Evolutionary conservation across 2,113 vertebrate genomes (phyloP).

Genomic region (Chloebia gouldiae): DNA sequence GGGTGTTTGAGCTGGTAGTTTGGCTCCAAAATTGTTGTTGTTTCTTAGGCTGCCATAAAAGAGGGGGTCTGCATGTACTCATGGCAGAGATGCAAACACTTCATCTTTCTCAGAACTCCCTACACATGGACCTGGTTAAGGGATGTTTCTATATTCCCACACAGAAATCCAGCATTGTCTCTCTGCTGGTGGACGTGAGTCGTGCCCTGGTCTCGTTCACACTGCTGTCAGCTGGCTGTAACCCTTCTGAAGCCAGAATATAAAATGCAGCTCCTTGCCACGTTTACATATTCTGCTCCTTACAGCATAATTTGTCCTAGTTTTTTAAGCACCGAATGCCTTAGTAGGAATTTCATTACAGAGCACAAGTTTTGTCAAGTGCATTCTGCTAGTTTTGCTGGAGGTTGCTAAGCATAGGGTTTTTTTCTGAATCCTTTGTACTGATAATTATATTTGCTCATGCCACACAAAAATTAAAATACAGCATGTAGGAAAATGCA

Average conservation of each 20-base stretch:
- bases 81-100: neutral
- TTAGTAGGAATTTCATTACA: slow-evolving; percentile 21
- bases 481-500: neutral
- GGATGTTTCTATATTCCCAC: neutral
- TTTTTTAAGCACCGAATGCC: slow-evolving; percentile 17
- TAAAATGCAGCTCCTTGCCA: slow-evolving; percentile 9
- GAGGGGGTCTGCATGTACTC: neutral
- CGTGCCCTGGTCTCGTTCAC: neutral
- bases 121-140: neutral
- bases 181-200: neutral
- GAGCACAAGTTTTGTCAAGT: slow-evolving; percentile 3
- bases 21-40: neutral
- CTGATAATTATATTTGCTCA: neutral
- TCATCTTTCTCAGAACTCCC: neutral
- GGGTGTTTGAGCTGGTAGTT: neutral
- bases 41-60: neutral
- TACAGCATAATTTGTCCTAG: slow-evolving; percentile 60
- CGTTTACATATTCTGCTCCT: slow-evolving; percentile 50
- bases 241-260: slow-evolving; percentile 24
- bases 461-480: neutral
- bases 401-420: slow-evolving; percentile 14
- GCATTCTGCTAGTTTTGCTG: slow-evolving; percentile 38
- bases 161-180: neutral
- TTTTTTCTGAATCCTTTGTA: slow-evolving; percentile 30
- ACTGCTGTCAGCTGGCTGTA: neutral